Conservation (phyloP, 2,797 vertebrate species). For the Alosa sapidissima region DNA sequence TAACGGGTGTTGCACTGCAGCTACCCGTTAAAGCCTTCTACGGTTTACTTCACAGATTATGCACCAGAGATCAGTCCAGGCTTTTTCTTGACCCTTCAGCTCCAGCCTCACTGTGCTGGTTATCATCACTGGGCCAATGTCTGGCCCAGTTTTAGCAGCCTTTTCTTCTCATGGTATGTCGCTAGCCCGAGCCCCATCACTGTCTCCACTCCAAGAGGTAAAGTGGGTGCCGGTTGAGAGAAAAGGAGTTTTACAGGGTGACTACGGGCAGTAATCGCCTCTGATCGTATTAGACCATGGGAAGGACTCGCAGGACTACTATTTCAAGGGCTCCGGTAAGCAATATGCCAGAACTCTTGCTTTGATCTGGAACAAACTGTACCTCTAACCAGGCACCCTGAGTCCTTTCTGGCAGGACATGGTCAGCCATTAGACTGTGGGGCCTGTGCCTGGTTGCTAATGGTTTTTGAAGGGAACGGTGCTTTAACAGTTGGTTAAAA, state of each 20-base stretch:
- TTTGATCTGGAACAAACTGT: conserved; percentile 23
- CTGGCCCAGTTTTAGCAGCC: background rate
- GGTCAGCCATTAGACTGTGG: background rate
- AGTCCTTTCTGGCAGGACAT: conserved; percentile 23
- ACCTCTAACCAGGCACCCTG: conserved; percentile 20
- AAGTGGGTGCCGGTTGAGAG: conserved; percentile 24
- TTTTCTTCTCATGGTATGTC: background rate
- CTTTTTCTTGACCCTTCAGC: conserved; percentile 7
- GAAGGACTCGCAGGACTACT: conserved; percentile 19
- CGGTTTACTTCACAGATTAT: conserved; percentile 23
- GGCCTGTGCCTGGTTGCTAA: conserved; percentile 18
- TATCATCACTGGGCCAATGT: background rate
- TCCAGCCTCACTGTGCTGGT: background rate
- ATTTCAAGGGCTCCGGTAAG: conserved; percentile 10
- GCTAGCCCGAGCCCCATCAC: background rate
- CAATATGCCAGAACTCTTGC: background rate
- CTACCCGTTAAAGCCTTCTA: background rate
- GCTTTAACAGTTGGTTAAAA: background rate
- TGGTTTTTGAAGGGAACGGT: conserved; percentile 12
- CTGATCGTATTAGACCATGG: conserved; percentile 14
- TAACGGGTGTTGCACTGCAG: background rate
- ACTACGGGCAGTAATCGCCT: conserved; percentile 33
- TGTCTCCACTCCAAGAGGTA: conserved; percentile 1
- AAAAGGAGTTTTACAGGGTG: conserved; percentile 32
- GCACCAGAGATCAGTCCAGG: background rate